Percentiles rank a stretch among this genome's conserved stretches.
Evolutionary conservation across 2,113 vertebrate species (phyloP).

Genomic region (Felis chaus): DNA sequence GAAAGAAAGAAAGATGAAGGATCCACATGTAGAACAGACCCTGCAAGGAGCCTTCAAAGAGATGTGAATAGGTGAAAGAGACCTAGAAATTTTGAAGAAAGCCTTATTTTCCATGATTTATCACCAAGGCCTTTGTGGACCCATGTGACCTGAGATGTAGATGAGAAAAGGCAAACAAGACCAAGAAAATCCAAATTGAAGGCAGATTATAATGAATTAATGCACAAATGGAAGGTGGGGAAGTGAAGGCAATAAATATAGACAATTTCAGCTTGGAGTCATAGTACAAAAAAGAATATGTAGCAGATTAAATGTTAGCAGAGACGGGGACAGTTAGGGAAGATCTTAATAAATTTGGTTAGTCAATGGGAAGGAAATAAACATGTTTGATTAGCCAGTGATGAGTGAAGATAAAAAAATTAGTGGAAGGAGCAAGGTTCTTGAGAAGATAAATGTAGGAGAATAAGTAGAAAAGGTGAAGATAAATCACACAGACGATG

Average conservation of each 20-base stretch:
- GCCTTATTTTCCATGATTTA: background rate
- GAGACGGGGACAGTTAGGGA: background rate
- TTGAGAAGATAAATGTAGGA: background rate
- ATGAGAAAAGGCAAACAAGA: background rate
- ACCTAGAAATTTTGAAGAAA: background rate
- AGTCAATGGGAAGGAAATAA: background rate
- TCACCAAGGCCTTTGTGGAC: background rate
- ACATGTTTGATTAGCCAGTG: background rate
- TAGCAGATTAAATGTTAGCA: background rate
- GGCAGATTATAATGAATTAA: background rate
- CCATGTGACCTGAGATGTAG: background rate
- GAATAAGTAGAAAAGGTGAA: background rate
- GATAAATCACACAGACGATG: background rate
- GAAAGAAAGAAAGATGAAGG: background rate
- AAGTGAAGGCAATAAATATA: background rate
- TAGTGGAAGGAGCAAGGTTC: background rate
- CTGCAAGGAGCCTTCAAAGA: background rate
- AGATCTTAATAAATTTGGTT: background rate
- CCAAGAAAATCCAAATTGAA: background rate
- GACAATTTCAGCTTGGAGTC: background rate
- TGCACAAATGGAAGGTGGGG: background rate
- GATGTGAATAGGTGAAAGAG: background rate
- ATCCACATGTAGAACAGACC: background rate
- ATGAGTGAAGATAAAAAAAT: background rate
- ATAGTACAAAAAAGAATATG: background rate